Percentiles rank a stretch among this genome's conserved stretches.
Conservation (phyloP, 2,888 invertebrate species). For the Eurois occulta region DNA sequence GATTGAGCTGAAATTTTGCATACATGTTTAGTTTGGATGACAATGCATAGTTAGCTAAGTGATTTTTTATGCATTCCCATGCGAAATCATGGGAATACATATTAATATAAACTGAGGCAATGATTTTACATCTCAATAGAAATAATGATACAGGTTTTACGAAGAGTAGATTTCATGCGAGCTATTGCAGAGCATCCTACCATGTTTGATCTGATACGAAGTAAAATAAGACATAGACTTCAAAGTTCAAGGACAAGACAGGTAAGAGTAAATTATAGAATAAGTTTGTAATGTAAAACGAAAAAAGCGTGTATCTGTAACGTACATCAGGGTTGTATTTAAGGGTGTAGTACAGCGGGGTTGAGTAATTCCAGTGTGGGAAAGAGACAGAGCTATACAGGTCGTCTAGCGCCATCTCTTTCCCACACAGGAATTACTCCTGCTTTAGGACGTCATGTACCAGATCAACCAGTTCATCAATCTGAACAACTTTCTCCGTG, state of each 20-base stretch:
- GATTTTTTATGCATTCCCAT: no score
- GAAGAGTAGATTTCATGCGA: constrained; percentile 85
- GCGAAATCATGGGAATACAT: no score
- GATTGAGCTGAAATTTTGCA: no score
- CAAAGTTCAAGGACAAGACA: constrained; percentile 74
- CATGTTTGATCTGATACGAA: constrained; percentile 75
- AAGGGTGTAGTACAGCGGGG: neutral
- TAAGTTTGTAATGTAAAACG: neutral
- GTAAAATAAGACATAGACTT: constrained; percentile 76
- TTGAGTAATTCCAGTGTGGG: no score
- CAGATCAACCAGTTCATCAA: no score
- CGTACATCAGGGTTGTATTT: neutral
- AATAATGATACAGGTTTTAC: constrained; percentile 75
- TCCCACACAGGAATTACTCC: no score
- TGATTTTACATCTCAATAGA: neutral
- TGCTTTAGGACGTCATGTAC: no score
- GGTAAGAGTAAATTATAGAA: constrained; percentile 68
- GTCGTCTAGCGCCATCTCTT: no score
- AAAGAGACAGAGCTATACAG: no score
- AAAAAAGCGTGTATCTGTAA: neutral
- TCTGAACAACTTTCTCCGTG: neutral
- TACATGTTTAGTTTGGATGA: no score
- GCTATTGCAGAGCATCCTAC: constrained; percentile 82
- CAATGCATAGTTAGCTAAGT: no score
- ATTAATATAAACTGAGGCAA: neutral